Conservation (phyloP, 2,797 vertebrate species). For the Sebastes trivittatus region DNA sequence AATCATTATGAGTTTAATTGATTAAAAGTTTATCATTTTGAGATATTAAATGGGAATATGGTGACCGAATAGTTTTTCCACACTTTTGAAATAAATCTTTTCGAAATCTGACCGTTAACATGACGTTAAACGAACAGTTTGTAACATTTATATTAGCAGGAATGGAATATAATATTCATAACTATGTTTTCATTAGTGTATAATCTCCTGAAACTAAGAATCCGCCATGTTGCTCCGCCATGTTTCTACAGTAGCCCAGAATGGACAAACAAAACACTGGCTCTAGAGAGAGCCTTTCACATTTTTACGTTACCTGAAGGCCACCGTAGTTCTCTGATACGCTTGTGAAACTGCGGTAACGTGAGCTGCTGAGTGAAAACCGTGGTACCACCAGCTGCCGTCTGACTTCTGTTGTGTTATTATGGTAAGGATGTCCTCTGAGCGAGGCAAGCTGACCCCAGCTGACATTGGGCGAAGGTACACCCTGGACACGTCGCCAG, state of each 20-base stretch:
- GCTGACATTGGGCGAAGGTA: no score
- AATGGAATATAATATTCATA: no score
- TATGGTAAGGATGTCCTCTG: no score
- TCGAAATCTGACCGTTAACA: background rate
- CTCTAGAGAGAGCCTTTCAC: no score
- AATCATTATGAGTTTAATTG: background rate
- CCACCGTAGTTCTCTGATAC: fast-evolving
- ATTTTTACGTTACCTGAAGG: no score
- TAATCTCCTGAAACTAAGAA: no score
- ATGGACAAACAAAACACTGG: fast-evolving
- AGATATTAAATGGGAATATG: background rate
- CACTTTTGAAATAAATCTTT: background rate
- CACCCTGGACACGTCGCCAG: fast-evolving
- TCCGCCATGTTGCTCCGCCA: fast-evolving
- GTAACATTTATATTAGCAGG: no score
- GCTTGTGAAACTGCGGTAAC: no score
- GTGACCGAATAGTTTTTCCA: background rate
- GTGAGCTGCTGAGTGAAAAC: no score
- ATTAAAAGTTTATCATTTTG: background rate
- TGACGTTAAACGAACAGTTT: fast-evolving
- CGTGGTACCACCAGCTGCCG: fast-evolving
- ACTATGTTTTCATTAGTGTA: no score
- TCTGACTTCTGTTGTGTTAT: no score
- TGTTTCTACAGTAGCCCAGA: no score
- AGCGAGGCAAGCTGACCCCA: fast-evolving